Evolutionary conservation across 2,888 invertebrate species (phyloP).

Genomic region (Pristionchus entomophagus): DNA sequence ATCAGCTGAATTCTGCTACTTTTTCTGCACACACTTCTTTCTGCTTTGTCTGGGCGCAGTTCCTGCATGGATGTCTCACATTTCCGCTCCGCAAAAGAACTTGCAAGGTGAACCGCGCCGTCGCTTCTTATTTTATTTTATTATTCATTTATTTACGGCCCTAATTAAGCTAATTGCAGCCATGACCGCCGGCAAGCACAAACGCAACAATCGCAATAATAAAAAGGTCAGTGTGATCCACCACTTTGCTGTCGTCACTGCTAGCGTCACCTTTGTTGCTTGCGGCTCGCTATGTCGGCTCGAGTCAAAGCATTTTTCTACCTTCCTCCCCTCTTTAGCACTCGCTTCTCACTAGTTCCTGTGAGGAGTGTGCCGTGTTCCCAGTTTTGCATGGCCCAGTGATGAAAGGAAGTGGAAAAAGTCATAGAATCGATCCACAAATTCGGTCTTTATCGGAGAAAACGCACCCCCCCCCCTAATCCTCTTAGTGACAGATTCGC

Average conservation of each 20-base stretch:
- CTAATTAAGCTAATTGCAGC: slow-evolving; percentile 4
- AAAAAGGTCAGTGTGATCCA: slow-evolving; percentile 29
- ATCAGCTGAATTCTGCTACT: slow-evolving; percentile 1
- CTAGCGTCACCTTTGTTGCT: not conserved
- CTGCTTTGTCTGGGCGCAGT: not conserved
- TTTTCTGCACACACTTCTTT: too few relatives aligned
- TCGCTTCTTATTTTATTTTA: not conserved
- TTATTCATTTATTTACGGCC: not conserved
- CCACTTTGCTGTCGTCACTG: not conserved
- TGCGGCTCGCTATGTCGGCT: slow-evolving; percentile 8
- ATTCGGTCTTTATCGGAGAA: too few relatives aligned
- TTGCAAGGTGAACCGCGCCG: not conserved
- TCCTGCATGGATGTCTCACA: not conserved
- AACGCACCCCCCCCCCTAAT: too few relatives aligned
- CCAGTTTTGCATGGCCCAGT: not conserved
- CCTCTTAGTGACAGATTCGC: too few relatives aligned
- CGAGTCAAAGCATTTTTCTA: slow-evolving; percentile 41
- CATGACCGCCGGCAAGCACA: slow-evolving; percentile 33
- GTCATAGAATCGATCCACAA: too few relatives aligned
- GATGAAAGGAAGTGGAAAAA: too few relatives aligned
- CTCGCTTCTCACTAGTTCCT: not conserved
- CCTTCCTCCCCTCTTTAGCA: not conserved
- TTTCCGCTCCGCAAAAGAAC: too few relatives aligned
- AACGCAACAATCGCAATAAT: not conserved
- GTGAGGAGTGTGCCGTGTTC: not conserved